Evolutionary conservation across 2,113 vertebrate species (phyloP).

Genomic region (Raja brachyura): DNA sequence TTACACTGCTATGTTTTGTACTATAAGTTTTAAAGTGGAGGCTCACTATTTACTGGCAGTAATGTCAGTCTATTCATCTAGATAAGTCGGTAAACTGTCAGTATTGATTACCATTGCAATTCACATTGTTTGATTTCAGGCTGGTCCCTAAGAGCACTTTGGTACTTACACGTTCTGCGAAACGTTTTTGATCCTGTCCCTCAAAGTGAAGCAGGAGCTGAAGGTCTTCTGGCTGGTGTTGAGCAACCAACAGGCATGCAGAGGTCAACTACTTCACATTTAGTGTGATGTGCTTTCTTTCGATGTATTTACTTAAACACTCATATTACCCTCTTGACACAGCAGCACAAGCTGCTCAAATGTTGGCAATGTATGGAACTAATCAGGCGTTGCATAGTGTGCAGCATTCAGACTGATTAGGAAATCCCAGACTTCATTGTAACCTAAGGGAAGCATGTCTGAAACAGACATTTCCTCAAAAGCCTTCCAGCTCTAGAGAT

Average conservation of each 20-base stretch:
- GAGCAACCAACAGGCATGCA: constrained; percentile 8
- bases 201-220: constrained; percentile 15
- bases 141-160: constrained; percentile 11
- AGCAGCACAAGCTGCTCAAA: constrained; percentile 16
- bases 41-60: no score
- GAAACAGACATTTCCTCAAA: constrained; percentile 28
- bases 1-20: no score
- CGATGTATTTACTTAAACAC: constrained; percentile 25
- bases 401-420: constrained; percentile 30
- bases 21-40: no score
- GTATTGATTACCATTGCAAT: not conserved
- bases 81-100: not conserved
- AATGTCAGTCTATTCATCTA: not conserved
- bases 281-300: constrained; percentile 35
- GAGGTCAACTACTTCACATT: constrained; percentile 29
- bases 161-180: constrained; percentile 15
- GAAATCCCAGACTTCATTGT: constrained; percentile 33
- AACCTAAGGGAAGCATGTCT: constrained; percentile 31
- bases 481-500: constrained; percentile 15
- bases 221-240: not conserved
- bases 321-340: constrained; percentile 33
- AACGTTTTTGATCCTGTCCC: not conserved
- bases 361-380: constrained; percentile 24
- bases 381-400: constrained; percentile 22
- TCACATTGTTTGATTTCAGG: not conserved